Evolutionary conservation across 1,140 invertebrate species (phyloP).

Genomic region (Trichonephila clavipes): DNA sequence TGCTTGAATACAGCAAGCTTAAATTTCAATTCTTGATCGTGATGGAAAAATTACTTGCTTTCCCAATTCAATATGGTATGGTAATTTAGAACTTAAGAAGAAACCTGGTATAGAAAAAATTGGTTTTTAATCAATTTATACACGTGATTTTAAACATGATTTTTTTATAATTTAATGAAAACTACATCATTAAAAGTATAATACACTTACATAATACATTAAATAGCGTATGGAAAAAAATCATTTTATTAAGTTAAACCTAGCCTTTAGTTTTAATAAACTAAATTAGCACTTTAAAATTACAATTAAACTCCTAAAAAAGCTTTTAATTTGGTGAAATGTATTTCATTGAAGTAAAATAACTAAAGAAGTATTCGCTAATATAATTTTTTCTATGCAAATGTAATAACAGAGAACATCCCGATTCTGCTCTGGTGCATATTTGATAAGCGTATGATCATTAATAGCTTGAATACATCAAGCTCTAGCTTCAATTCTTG

Average conservation of each 20-base stretch:
- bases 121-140: no score
- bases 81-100: conserved; percentile 62
- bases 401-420: background rate
- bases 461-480: background rate
- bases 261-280: no score
- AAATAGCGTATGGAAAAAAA: no score
- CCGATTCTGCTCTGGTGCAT: background rate
- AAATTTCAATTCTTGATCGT: conserved; percentile 55
- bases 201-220: no score
- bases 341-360: no score
- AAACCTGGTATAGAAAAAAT: conserved; percentile 25
- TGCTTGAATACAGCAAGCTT: background rate
- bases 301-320: no score
- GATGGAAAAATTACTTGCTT: conserved; percentile 67
- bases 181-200: no score
- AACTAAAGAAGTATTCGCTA: background rate
- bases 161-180: no score
- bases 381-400: background rate
- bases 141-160: no score
- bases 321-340: no score
- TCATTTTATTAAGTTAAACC: background rate
- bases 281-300: no score
- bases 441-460: no score
- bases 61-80: conserved; percentile 72
- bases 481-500: conserved; percentile 57